Evolutionary conservation across 1,140 invertebrate genomes (phyloP).

Genomic region (Apis dorsata): DNA sequence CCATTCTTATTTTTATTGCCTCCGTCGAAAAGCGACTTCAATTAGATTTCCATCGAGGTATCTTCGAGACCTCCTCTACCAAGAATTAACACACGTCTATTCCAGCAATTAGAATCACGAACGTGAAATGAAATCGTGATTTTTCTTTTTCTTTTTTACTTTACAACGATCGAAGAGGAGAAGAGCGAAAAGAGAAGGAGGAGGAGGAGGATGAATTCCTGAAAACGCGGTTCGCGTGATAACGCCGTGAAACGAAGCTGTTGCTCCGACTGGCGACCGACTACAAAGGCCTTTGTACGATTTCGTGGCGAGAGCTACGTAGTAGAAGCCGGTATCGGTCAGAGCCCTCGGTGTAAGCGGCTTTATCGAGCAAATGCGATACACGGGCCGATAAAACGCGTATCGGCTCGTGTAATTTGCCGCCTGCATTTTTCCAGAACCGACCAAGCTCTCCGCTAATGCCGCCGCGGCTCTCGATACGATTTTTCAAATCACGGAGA

Average conservation of each 20-base stretch:
- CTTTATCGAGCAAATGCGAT: conserved; percentile 61
- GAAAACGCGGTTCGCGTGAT: conserved; percentile 23
- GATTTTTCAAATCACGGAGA: not conserved
- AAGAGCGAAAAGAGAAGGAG: not conserved
- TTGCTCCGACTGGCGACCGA: conserved; percentile 16
- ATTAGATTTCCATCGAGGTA: not conserved
- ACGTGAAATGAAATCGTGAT: not conserved
- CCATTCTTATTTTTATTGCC: conserved; percentile 1
- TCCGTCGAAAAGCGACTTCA: not conserved
- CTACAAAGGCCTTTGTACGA: conserved; percentile 50
- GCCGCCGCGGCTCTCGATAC: not conserved
- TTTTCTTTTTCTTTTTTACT: not conserved
- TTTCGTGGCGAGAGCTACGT: conserved; percentile 54
- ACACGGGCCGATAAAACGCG: conserved; percentile 60
- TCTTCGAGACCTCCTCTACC: not conserved
- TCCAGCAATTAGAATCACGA: not conserved
- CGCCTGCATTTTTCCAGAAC: conserved; percentile 28
- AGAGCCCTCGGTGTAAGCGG: conserved; percentile 59
- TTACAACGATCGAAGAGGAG: not conserved
- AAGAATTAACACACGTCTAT: not conserved
- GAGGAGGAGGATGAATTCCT: not conserved
- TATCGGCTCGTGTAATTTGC: conserved; percentile 54
- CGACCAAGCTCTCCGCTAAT: not conserved
- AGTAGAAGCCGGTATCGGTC: conserved; percentile 63
- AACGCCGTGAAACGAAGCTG: conserved; percentile 25